Percentiles rank a stretch among this genome's conserved stretches.
Evolutionary conservation across 2,113 vertebrate species (phyloP).

Genomic region (Climacteris rufus): DNA sequence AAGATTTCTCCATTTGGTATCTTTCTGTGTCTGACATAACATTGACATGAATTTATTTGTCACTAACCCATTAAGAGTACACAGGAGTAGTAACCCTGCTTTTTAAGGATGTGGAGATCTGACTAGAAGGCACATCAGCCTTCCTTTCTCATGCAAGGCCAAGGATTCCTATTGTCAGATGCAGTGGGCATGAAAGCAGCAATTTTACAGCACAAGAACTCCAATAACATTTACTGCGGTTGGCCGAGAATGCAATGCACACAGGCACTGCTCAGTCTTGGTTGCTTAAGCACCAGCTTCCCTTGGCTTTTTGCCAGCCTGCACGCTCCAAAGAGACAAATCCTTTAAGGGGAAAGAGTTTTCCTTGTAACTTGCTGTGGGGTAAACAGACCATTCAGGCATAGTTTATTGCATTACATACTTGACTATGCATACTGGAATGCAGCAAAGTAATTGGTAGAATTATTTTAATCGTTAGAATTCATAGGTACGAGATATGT

Average conservation of each 20-base stretch:
- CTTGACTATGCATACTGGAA: conserved; percentile 68
- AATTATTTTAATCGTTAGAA: conserved; percentile 68
- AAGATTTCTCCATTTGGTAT: conserved; percentile 8
- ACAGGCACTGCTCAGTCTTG: conserved; percentile 74
- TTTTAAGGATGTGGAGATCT: conserved; percentile 64
- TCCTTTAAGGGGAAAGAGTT: conserved; percentile 73
- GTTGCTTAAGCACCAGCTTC: conserved; percentile 79
- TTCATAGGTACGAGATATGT: conserved; percentile 40
- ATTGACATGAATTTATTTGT: conserved; percentile 59
- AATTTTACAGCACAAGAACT: conserved; percentile 88
- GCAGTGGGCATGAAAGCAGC: conserved; percentile 86
- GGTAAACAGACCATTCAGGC: conserved; percentile 76
- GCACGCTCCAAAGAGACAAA: conserved; percentile 68
- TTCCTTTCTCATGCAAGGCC: conserved; percentile 56
- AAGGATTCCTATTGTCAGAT: conserved; percentile 80
- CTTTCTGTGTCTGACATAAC: conserved; percentile 2
- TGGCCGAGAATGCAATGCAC: conserved; percentile 76
- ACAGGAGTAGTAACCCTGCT: conserved; percentile 35
- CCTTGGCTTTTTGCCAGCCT: conserved; percentile 75
- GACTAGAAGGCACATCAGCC: conserved; percentile 66
- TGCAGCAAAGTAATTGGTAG: conserved; percentile 67
- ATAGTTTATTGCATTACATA: conserved; percentile 74
- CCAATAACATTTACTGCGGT: conserved; percentile 81
- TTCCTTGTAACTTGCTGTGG: conserved; percentile 74
- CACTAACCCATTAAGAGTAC: conserved; percentile 52